These are phyloP conservation scores for Chromobotia macracanthus DNA, from an alignment of 2,797 vertebrate species.

Conservation along the genomic window DNA sequence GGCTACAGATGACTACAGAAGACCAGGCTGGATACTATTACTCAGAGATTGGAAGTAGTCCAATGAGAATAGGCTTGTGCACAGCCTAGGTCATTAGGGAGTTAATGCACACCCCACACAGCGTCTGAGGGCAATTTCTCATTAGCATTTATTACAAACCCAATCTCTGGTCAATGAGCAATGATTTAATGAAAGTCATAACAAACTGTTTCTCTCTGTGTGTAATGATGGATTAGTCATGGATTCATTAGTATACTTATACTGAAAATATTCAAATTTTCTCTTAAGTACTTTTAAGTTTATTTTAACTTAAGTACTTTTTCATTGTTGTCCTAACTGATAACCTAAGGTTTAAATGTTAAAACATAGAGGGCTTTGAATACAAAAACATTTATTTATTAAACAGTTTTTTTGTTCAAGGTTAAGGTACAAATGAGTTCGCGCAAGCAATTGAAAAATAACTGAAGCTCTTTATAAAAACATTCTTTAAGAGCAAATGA, in stretches of 20 bases:
- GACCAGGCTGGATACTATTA: neutral
- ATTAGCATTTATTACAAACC: slow-evolving; percentile 21
- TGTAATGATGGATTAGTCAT: neutral
- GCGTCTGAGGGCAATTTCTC: slow-evolving; percentile 35
- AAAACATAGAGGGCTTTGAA: neutral
- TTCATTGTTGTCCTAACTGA: too few relatives aligned
- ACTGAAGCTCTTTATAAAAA: neutral
- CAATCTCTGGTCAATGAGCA: slow-evolving; percentile 17
- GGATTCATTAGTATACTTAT: neutral
- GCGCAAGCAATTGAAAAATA: neutral
- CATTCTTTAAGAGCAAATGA: neutral
- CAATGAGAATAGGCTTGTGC: slow-evolving; percentile 23
- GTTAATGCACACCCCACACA: slow-evolving; percentile 40
- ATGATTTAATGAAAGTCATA: slow-evolving; percentile 2
- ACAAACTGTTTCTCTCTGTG: slow-evolving; percentile 7
- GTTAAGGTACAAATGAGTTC: too few relatives aligned
- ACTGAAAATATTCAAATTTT: neutral
- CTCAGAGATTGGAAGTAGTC: neutral
- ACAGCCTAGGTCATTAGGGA: slow-evolving; percentile 35
- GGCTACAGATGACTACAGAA: slow-evolving; percentile 4
- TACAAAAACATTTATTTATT: neutral
- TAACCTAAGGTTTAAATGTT: neutral
- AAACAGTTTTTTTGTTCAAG: neutral
- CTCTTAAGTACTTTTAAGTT: neutral
- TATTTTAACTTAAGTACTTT: too few relatives aligned